These are phyloP conservation scores for Nanorana parkeri DNA, from an alignment of 2,113 vertebrate species.

Conservation along the genomic window DNA sequence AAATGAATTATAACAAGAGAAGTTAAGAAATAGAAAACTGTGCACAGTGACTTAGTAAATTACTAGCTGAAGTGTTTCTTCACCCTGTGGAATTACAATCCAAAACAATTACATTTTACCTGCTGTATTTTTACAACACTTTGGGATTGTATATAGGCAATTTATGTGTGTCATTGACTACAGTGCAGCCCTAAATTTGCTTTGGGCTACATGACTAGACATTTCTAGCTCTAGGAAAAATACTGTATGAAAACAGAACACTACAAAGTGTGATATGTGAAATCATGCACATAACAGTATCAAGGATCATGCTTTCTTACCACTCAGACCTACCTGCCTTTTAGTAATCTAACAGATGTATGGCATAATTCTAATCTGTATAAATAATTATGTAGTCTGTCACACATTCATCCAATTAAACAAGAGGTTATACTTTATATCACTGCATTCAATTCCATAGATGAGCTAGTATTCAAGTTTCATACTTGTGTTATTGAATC, in stretches of 20 bases:
- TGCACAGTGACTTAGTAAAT: slow-evolving; percentile 63
- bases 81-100: slow-evolving; percentile 61
- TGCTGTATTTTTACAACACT: slow-evolving; percentile 69
- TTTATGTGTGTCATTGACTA: slow-evolving; percentile 69
- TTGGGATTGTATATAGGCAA: slow-evolving; percentile 65
- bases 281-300: slow-evolving; percentile 64
- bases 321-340: slow-evolving; percentile 26
- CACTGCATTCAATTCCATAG: not conserved
- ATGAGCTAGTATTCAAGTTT: not conserved
- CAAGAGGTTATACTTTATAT: not conserved
- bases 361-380: not conserved
- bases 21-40: slow-evolving; percentile 64
- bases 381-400: not conserved
- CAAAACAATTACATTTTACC: slow-evolving; percentile 68
- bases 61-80: slow-evolving; percentile 55
- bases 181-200: slow-evolving; percentile 68
- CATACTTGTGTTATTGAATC: not conserved
- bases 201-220: slow-evolving; percentile 70
- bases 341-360: slow-evolving; percentile 20
- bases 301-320: slow-evolving; percentile 62
- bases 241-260: slow-evolving; percentile 62
- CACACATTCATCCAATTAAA: not conserved
- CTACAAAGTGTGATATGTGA: slow-evolving; percentile 67
- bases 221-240: slow-evolving; percentile 74
- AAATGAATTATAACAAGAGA: slow-evolving; percentile 66